Conservation (phyloP, 2,797 vertebrate species). For the Sus cebifrons region DNA sequence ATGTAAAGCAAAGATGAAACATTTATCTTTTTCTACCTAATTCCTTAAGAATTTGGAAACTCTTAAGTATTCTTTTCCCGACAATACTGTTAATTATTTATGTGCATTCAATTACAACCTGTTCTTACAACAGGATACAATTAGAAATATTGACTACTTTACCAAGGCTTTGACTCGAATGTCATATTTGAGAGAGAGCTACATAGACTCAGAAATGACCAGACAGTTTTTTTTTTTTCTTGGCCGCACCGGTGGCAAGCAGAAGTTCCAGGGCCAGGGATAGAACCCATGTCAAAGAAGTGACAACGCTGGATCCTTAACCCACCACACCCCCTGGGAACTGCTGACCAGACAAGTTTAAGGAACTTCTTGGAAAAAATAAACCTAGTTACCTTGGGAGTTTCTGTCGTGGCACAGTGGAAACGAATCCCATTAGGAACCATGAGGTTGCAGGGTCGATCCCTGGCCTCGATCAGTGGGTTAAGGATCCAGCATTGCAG, state of each 20-base stretch:
- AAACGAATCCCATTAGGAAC: no score
- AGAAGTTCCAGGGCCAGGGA: no score
- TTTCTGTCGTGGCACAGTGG: no score
- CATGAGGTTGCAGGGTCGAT: no score
- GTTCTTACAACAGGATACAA: not conserved
- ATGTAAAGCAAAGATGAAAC: not conserved
- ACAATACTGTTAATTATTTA: not conserved
- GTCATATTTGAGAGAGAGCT: not conserved
- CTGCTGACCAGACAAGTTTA: not conserved
- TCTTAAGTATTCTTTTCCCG: constrained; percentile 14
- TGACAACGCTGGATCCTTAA: no score
- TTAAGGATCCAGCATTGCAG: no score
- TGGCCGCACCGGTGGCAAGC: no score
- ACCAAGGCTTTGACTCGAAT: not conserved
- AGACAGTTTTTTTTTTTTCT: no score
- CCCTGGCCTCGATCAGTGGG: no score
- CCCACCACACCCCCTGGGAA: no score
- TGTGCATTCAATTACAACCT: not conserved
- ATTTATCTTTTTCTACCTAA: not conserved
- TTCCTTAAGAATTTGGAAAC: not conserved
- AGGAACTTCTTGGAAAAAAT: not conserved
- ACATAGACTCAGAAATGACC: not conserved
- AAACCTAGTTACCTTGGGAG: not conserved
- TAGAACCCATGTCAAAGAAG: no score
- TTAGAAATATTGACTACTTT: not conserved